Conservation (phyloP, 2,797 vertebrate genomes). For the Parauchenoglanis ngamensis region DNA sequence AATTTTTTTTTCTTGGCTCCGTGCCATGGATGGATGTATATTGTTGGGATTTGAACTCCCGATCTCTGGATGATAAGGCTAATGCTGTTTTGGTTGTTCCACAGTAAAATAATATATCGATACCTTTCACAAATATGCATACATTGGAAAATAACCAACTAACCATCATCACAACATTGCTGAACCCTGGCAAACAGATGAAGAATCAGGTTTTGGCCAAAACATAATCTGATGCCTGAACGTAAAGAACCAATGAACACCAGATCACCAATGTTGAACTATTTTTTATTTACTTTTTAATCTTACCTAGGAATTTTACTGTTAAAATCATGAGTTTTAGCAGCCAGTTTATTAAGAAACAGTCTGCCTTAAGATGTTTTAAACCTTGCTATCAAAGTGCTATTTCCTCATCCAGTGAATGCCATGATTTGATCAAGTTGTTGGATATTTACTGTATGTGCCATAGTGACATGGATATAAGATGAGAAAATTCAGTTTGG, state of each 20-base stretch:
- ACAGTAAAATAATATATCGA: background rate
- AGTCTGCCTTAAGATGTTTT: background rate
- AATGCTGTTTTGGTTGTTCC: background rate
- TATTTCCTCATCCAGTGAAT: background rate
- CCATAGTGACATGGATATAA: background rate
- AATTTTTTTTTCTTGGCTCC: background rate
- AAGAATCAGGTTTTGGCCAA: background rate
- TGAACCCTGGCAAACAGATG: background rate
- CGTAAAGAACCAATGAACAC: no score
- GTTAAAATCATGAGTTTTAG: background rate
- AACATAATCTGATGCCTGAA: background rate
- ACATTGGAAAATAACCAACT: conserved; percentile 1
- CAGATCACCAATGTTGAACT: no score
- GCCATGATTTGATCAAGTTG: background rate
- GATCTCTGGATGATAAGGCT: background rate
- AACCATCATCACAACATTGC: background rate
- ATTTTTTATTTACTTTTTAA: background rate
- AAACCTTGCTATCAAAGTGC: background rate
- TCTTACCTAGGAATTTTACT: background rate
- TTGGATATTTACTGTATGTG: background rate
- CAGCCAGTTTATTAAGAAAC: no score
- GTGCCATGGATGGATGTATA: background rate
- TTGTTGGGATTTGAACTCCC: background rate
- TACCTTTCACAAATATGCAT: background rate
- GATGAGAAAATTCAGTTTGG: background rate